Conservation (phyloP, 1,140 invertebrate species). For the Lineus longissimus region DNA sequence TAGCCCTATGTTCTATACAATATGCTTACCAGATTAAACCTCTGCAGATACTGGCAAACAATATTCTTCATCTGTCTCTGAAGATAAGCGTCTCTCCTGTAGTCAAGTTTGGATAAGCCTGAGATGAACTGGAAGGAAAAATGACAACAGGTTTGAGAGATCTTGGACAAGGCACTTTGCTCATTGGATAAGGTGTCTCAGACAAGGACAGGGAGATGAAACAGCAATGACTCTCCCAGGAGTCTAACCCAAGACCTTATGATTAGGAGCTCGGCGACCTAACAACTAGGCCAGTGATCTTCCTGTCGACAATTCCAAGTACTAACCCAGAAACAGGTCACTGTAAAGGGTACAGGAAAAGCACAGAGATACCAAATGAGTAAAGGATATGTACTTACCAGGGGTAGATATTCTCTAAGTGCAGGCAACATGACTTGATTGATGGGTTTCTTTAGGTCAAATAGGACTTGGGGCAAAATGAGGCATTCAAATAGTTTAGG, state of each 20-base stretch:
- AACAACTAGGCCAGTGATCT: too few relatives aligned
- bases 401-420: conserved; percentile 25
- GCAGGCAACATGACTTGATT: conserved; percentile 24
- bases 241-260: too few relatives aligned
- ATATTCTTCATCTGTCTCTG: conserved; percentile 34
- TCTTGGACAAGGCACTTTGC: too few relatives aligned
- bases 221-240: too few relatives aligned
- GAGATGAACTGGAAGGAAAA: conserved; percentile 27
- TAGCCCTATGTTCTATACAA: too few relatives aligned
- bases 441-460: conserved; percentile 28
- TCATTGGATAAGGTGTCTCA: too few relatives aligned
- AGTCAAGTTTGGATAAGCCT: conserved; percentile 30
- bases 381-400: conserved; percentile 29
- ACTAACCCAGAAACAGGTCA: too few relatives aligned
- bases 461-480: conserved; percentile 28
- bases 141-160: background rate
- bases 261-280: too few relatives aligned
- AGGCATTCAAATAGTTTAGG: conserved; percentile 30
- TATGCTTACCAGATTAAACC: conserved; percentile 25
- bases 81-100: conserved; percentile 30
- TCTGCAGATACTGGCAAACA: conserved; percentile 27
- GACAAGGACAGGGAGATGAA: too few relatives aligned
- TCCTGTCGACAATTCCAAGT: too few relatives aligned
- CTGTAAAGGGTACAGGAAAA: too few relatives aligned
- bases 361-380: too few relatives aligned